These are phyloP conservation scores for Leptatherina wallacei DNA, from an alignment of 2,797 vertebrate species.

Conservation along the genomic window DNA sequence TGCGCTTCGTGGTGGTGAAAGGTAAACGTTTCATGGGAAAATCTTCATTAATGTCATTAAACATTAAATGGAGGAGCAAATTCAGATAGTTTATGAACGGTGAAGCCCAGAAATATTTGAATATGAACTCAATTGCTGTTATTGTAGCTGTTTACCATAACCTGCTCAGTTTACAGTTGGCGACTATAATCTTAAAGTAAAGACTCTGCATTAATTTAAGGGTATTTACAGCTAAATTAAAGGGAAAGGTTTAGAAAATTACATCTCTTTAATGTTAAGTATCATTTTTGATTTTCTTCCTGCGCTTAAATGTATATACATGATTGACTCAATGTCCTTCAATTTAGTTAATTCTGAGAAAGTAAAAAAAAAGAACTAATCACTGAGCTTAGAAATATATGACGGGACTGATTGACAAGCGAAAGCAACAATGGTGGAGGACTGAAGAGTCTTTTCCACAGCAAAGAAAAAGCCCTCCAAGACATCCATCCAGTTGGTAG, in stretches of 20 bases:
- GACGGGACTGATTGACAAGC: background rate
- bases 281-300: background rate
- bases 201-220: background rate
- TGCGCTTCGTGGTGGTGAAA: background rate
- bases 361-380: background rate
- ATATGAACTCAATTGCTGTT: background rate
- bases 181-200: background rate
- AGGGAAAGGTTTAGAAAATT: background rate
- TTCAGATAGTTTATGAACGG: background rate
- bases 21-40: background rate
- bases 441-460: background rate
- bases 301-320: background rate
- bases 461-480: too few relatives aligned
- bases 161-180: background rate
- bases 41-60: background rate
- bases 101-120: background rate
- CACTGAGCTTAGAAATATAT: too few relatives aligned
- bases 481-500: background rate
- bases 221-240: background rate
- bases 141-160: background rate
- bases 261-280: background rate
- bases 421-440: background rate
- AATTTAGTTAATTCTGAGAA: background rate
- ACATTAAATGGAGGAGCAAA: background rate
- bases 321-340: background rate